Evolutionary conservation across 64 coral and sea anemone genomes (phyloP), one percentile per base, ranked within the genome.

Genomic region (Trachythela sp.): DNA sequence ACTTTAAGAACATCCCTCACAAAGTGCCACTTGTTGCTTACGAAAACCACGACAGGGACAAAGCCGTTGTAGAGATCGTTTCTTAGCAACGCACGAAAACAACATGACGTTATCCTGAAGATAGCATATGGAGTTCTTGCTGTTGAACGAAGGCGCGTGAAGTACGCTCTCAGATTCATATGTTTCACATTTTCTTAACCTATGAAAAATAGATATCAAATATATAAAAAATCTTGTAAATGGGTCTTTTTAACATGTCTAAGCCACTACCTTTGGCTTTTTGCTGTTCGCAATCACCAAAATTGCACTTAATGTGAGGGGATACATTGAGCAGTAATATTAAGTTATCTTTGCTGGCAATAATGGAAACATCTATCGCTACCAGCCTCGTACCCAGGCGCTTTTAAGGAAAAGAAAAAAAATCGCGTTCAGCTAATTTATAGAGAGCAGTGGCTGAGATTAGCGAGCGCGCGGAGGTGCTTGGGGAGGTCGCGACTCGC

Each of bases 31-130:
- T 80, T 80, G 75, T 37, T 80, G 27, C 75, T 80, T 80, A 1
- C 75, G 75, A 80, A 13, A 80, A 37, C 37, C 75, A 35, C 75
- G 75, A 40, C 75, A 80, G 8, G 75, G 75, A 18, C 75, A 80
- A 18, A 80, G 15, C 33, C 75, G 75, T 30, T 80, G 31, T 35
- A 6, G 34, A 39, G 75, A 36, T 37, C 33, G 33, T 80, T 80
- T n/a, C 37, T 36, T 80, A 1, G 75, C 75, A 37, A 80, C 75
- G 30, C 75, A 80, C 31, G 75, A 80, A 39, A 80, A 80, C 6
- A 80, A 80, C 75, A 80, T 80, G 75, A 80, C 75, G 75, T 80
- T 80, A 2, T 80, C 13, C 30, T 80, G 75, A 39, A 80, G 75
- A 80, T 37, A 20, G 75, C 75, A 80, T 0, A 80, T 29, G 34